phyloP scores from a whole-genome alignment of 2,113 vertebrate genomes.

The Hucho hucho region DNA sequence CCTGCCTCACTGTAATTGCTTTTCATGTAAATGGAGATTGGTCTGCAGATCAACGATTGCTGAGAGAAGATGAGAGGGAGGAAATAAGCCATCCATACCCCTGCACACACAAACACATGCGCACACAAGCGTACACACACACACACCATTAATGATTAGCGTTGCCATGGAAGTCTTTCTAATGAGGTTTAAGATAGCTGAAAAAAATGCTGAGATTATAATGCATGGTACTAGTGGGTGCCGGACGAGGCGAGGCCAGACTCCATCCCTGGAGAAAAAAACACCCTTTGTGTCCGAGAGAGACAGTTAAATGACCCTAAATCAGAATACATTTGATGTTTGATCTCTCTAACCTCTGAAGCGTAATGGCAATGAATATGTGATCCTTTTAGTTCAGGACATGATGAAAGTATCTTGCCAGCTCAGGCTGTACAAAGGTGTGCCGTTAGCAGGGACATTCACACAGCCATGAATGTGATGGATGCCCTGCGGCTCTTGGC shows the following conservation, averaged over 20 bases:
- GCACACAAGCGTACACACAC: neutral
- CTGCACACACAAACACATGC: neutral
- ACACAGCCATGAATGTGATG: slow-evolving; percentile 47
- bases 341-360: slow-evolving; percentile 63
- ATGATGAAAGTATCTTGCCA: slow-evolving; percentile 54
- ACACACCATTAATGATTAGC: slow-evolving; percentile 30
- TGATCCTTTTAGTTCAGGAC: slow-evolving; percentile 51
- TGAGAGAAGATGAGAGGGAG: slow-evolving; percentile 24
- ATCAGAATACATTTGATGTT: slow-evolving; percentile 72
- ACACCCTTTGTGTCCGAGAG: slow-evolving; percentile 52
- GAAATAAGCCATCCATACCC: slow-evolving; percentile 9
- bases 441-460: slow-evolving; percentile 51
- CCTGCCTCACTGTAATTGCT: slow-evolving; percentile 60
- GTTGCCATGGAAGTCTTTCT: slow-evolving; percentile 58
- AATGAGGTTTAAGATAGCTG: slow-evolving; percentile 58
- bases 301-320: slow-evolving; percentile 63
- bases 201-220: slow-evolving; percentile 56
- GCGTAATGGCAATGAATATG: slow-evolving; percentile 59
- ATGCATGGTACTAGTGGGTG: slow-evolving; percentile 48
- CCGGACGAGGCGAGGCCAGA: slow-evolving; percentile 17
- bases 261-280: slow-evolving; percentile 27
- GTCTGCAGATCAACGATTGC: slow-evolving; percentile 51
- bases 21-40: slow-evolving; percentile 67
- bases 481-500: slow-evolving; percentile 37
- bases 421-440: slow-evolving; percentile 56